phyloP scores from a whole-genome alignment of 2,888 invertebrate species.

The Calliopum simillimum region DNA sequence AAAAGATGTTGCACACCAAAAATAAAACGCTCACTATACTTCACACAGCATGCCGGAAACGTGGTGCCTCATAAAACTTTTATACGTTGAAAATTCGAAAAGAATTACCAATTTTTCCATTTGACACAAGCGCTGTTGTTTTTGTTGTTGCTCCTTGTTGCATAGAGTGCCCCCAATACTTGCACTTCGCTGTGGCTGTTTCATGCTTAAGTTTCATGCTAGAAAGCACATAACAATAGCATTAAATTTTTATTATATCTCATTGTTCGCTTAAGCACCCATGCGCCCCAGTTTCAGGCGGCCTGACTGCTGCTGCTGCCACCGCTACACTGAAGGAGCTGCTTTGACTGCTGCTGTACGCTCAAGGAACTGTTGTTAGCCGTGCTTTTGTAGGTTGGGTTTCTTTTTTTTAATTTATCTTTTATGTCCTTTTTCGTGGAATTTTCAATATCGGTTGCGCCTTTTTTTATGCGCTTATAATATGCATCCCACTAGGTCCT shows the following conservation, averaged over 20 bases:
- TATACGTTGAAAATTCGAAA: slow-evolving; percentile 53
- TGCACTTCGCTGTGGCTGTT: too few relatives aligned
- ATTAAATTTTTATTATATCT: slow-evolving; percentile 47
- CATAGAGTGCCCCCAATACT: too few relatives aligned
- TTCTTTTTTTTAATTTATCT: slow-evolving; percentile 43
- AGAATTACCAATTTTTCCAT: slow-evolving; percentile 55
- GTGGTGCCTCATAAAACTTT: slow-evolving; percentile 57
- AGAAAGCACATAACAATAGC: slow-evolving; percentile 45
- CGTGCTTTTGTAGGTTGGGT: slow-evolving; percentile 8
- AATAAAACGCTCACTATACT: too few relatives aligned
- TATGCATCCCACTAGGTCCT: not conserved
- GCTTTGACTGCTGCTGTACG: too few relatives aligned
- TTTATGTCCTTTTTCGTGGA: slow-evolving; percentile 22
- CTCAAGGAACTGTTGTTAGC: too few relatives aligned
- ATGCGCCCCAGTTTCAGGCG: not conserved
- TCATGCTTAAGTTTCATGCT: slow-evolving; percentile 27
- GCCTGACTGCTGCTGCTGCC: too few relatives aligned
- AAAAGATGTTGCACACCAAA: too few relatives aligned
- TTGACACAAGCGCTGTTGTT: slow-evolving; percentile 41
- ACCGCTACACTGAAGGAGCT: too few relatives aligned
- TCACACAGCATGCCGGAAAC: too few relatives aligned
- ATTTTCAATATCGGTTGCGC: slow-evolving; percentile 17
- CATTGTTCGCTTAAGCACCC: slow-evolving; percentile 40
- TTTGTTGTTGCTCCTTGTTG: too few relatives aligned
- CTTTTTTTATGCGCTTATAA: slow-evolving; percentile 3